Evolutionary conservation across 1,140 invertebrate species (phyloP).

Genomic region (Cotesia vestalis): DNA sequence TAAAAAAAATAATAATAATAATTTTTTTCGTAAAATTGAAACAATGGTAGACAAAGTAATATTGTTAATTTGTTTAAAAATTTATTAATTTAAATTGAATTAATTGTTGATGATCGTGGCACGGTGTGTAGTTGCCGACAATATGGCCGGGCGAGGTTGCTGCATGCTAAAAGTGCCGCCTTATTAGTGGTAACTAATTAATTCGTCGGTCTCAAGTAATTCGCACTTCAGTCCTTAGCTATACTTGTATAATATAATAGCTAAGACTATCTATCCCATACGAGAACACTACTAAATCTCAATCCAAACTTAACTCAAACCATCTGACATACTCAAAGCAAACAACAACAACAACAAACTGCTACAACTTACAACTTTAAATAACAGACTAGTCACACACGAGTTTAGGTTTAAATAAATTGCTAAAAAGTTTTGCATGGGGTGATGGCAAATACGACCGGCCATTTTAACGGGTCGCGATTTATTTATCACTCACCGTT

Average conservation of each 20-base stretch:
- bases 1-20: conserved; percentile 23
- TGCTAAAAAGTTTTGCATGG: conserved; percentile 19
- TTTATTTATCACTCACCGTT: too few relatives aligned
- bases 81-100: conserved; percentile 60
- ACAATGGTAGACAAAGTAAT: conserved; percentile 42
- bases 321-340: too few relatives aligned
- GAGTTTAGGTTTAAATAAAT: neutral
- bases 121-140: conserved; percentile 65
- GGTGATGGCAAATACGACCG: conserved; percentile 10
- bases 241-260: neutral
- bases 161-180: conserved; percentile 63
- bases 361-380: too few relatives aligned
- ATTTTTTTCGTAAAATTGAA: conserved; percentile 34
- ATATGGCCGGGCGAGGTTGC: conserved; percentile 61
- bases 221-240: conserved; percentile 50
- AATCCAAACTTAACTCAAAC: too few relatives aligned
- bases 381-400: neutral
- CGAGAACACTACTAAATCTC: too few relatives aligned
- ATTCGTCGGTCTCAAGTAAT: conserved; percentile 55
- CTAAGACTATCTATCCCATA: too few relatives aligned
- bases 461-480: neutral
- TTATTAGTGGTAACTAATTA: conserved; percentile 65
- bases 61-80: conserved; percentile 53
- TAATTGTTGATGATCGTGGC: conserved; percentile 65
- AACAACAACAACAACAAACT: too few relatives aligned